Evolutionary conservation across 2,888 invertebrate genomes (phyloP).

Genomic region (Gymnocheta viridis): DNA sequence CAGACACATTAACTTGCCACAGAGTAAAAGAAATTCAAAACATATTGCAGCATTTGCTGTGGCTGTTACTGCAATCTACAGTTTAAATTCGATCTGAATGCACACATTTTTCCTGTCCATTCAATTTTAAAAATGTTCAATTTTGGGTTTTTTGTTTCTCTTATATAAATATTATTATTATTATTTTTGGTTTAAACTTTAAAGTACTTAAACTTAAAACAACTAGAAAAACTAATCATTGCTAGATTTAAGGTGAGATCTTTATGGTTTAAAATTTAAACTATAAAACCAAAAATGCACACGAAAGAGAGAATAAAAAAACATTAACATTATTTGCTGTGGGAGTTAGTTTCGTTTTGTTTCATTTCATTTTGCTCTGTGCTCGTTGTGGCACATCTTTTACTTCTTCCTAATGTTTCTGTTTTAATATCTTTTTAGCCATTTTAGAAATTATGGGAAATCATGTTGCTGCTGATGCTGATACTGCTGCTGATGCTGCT

Average conservation of each 20-base stretch:
- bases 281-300: background rate
- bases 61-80: conserved; percentile 35
- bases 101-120: conserved; percentile 68
- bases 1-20: conserved; percentile 26
- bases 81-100: conserved; percentile 61
- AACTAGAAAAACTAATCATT: conserved; percentile 26
- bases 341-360: conserved; percentile 55
- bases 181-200: conserved; percentile 13
- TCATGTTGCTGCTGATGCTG: conserved; percentile 39
- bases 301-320: conserved; percentile 15
- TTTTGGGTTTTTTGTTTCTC: background rate
- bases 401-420: background rate
- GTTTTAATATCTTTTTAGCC: conserved; percentile 4
- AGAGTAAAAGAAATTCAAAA: conserved; percentile 31
- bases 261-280: conserved; percentile 41
- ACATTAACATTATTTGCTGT: conserved; percentile 46
- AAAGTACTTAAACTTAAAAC: too few species aligned
- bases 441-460: conserved; percentile 62
- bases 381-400: conserved; percentile 43
- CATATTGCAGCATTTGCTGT: conserved; percentile 43
- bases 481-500: conserved; percentile 23
- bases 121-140: conserved; percentile 37
- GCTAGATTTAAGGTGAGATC: conserved; percentile 59
- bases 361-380: conserved; percentile 33
- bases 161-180: background rate